phyloP scores from a whole-genome alignment of 2,888 invertebrate species.

The Mantis religiosa region DNA sequence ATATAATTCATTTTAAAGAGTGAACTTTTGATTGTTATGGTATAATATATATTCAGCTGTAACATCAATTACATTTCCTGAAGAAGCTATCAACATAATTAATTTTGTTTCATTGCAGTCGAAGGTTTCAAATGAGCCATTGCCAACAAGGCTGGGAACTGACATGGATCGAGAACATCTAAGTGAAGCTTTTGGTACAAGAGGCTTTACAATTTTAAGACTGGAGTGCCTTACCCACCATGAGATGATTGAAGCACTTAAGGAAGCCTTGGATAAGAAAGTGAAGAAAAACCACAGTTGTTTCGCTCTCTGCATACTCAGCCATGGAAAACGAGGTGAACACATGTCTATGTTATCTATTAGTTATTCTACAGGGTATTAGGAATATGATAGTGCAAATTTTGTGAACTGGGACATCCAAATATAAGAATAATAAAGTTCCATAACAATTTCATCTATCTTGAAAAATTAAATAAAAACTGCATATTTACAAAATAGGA shows the following conservation, averaged over 20 bases:
- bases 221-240: slow-evolving; percentile 38
- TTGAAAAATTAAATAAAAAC: no score
- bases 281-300: slow-evolving; percentile 41
- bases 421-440: no score
- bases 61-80: no score
- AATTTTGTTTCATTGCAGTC: slow-evolving; percentile 1
- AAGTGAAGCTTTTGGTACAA: slow-evolving; percentile 40
- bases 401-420: no score
- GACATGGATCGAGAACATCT: slow-evolving; percentile 41
- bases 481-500: no score
- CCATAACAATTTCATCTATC: no score
- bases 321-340: slow-evolving; percentile 41
- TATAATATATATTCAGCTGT: no score
- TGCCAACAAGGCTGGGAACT: slow-evolving; percentile 43
- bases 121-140: slow-evolving; percentile 27
- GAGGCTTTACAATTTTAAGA: slow-evolving; percentile 41
- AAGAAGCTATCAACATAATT: neutral
- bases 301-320: slow-evolving; percentile 46
- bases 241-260: slow-evolving; percentile 37
- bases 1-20: no score
- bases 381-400: no score
- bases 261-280: slow-evolving; percentile 23
- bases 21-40: no score
- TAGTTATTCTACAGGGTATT: no score
- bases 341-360: neutral